A percentile compares a stretch with the other conserved stretches of the same genome.
Conservation (phyloP, 2,113 vertebrate genomes). For the Delphinus delphis region DNA sequence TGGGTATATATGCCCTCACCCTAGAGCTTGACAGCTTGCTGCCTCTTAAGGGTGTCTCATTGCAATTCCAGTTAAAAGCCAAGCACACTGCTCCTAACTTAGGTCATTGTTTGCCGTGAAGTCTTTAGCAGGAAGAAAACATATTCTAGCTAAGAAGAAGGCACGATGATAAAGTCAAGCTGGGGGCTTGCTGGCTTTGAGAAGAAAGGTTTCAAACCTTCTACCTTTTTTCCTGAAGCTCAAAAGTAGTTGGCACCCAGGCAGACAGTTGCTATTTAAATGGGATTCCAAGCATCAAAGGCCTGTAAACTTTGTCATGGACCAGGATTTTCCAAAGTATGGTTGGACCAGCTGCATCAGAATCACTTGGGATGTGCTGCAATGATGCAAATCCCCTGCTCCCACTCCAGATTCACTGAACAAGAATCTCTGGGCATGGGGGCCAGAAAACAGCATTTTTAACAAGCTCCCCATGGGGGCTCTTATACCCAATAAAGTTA, state of each 20-base stretch:
- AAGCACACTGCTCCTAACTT: not conserved
- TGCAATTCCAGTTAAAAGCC: constrained; percentile 14
- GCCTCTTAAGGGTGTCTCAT: not conserved
- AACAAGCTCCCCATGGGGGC: not conserved
- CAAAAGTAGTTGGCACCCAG: not conserved
- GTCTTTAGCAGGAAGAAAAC: not conserved
- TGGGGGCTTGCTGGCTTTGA: not conserved
- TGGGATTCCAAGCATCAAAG: constrained; percentile 3
- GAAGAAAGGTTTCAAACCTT: not conserved
- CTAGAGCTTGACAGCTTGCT: not conserved
- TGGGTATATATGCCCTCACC: not conserved
- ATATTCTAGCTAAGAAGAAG: not conserved
- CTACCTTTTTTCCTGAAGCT: not conserved
- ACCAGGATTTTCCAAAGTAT: not conserved
- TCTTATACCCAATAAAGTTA: not conserved
- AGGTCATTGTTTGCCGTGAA: not conserved
- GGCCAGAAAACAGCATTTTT: constrained; percentile 17
- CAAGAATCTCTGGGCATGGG: constrained; percentile 3
- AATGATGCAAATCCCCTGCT: not conserved
- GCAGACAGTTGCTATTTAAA: constrained; percentile 35
- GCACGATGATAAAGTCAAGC: constrained; percentile 2
- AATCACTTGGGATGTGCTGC: not conserved
- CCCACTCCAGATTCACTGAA: not conserved
- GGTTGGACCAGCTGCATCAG: not conserved
- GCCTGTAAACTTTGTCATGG: not conserved